Base-by-base conservation (phyloP, 2,113 vertebrate species). In the Ploceus nigricollis region DNA sequence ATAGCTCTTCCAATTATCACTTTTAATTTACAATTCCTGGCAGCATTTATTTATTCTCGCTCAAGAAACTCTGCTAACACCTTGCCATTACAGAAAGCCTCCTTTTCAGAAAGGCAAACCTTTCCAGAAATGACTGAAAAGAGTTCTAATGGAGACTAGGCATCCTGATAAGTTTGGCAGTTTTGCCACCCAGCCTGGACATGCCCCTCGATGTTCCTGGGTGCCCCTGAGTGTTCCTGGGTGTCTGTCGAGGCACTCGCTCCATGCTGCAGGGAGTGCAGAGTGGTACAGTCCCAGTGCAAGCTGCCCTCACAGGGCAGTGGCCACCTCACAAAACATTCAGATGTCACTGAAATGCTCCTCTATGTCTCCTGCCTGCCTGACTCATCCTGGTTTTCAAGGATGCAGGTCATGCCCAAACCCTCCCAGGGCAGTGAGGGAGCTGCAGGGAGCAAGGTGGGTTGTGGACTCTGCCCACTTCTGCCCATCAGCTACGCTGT, bases 1-100 rank as follows among this genome's bases (percentile, higher is more conserved):
- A 35, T 61, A 54, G 40, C 58, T 35, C 47, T 93, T 90, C 85
- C 86, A 93, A 86, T 91, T 85, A 93, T 91, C 91, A 73, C 81
- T 91, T 94, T 50, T 93, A 82, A 95, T 95, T 93, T 92, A 73
- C 30, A 61, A 16, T 72, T 93, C n/a, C 78, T 93, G 82, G 58
- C 89, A 95, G 57, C 30, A 12, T 79, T 85, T 89, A 8, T 92
- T 96, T 94, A 50, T 58, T 94, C 77, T 64, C 11, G 0, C 42
- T 82, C 27, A 68, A 91, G 45, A 69, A 73, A 66, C 71, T 25
- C 40, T 71, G 73, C 66, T 80, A 88, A 83, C 51, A 73, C 58
- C 50, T 94, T 82, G 39, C 58, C 19, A 18, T 28, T n/a, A 31
- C 11, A n/a, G 54, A 63, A 79, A 42, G 15, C 15, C 5, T 47